These are phyloP conservation scores for Sialis fuliginosa DNA, from an alignment of 2,888 invertebrate genomes.

Conservation along the genomic window DNA sequence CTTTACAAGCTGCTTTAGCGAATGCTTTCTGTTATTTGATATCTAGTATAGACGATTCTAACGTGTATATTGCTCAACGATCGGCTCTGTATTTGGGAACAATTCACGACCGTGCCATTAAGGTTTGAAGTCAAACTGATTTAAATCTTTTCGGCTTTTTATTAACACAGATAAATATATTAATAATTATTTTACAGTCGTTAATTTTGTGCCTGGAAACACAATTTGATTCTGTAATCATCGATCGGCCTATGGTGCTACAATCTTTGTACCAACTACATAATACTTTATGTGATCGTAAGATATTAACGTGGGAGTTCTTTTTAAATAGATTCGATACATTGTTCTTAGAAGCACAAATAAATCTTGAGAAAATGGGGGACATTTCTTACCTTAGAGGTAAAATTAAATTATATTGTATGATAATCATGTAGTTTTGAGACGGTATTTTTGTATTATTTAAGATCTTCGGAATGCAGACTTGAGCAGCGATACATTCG, in stretches of 20 bases:
- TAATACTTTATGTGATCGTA: constrained; percentile 77
- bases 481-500: constrained; percentile 67
- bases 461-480: constrained; percentile 79
- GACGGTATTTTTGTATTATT: constrained; percentile 10
- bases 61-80: constrained; percentile 87
- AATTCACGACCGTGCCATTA: constrained; percentile 74
- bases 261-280: constrained; percentile 90
- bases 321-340: constrained; percentile 93
- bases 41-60: constrained; percentile 88
- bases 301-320: constrained; percentile 92
- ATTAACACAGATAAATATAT: background rate
- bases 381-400: constrained; percentile 72
- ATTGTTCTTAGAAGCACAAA: constrained; percentile 88
- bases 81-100: constrained; percentile 85
- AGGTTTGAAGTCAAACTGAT: constrained; percentile 30
- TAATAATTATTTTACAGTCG: constrained; percentile 34
- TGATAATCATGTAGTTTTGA: background rate
- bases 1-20: constrained; percentile 81
- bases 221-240: constrained; percentile 93
- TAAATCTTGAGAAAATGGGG: constrained; percentile 68
- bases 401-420: constrained; percentile 19
- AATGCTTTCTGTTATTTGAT: constrained; percentile 95
- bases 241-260: constrained; percentile 90
- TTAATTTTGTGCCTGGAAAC: constrained; percentile 88
- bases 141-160: background rate